Conservation (phyloP, 2,113 vertebrate species). For the Axis porcinus region DNA sequence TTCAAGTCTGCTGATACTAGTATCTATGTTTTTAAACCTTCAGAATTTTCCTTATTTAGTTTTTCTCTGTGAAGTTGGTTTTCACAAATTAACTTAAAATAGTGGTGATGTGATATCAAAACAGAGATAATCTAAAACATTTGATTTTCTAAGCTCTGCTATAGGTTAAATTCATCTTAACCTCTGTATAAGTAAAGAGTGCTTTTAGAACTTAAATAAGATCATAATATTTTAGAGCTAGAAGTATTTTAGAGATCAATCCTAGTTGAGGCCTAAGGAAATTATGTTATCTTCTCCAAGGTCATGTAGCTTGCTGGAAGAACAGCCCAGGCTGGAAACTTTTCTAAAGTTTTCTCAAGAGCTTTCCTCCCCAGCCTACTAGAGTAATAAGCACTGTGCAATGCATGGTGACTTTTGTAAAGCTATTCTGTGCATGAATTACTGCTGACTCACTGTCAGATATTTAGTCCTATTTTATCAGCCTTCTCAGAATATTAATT, state of each 20-base stretch:
- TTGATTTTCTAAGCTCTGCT: slow-evolving; percentile 20
- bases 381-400: neutral
- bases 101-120: neutral
- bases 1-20: neutral
- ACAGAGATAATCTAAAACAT: slow-evolving; percentile 18
- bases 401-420: neutral
- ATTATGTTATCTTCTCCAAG: neutral
- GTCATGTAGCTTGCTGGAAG: neutral
- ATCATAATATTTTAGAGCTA: neutral
- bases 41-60: neutral
- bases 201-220: slow-evolving; percentile 18
- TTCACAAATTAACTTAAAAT: slow-evolving; percentile 10
- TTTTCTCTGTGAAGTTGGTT: neutral
- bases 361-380: neutral
- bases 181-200: neutral
- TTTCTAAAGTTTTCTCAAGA: neutral
- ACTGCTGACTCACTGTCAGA: slow-evolving; percentile 35
- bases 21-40: neutral
- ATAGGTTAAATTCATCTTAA: slow-evolving; percentile 36
- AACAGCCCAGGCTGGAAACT: neutral
- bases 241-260: neutral
- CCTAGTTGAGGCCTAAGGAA: neutral
- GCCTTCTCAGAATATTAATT: slow-evolving; percentile 32
- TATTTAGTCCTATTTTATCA: slow-evolving; percentile 8
- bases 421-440: neutral